phyloP scores from a whole-genome alignment of 1,140 invertebrate species.

The Drosophila yakuba region DNA sequence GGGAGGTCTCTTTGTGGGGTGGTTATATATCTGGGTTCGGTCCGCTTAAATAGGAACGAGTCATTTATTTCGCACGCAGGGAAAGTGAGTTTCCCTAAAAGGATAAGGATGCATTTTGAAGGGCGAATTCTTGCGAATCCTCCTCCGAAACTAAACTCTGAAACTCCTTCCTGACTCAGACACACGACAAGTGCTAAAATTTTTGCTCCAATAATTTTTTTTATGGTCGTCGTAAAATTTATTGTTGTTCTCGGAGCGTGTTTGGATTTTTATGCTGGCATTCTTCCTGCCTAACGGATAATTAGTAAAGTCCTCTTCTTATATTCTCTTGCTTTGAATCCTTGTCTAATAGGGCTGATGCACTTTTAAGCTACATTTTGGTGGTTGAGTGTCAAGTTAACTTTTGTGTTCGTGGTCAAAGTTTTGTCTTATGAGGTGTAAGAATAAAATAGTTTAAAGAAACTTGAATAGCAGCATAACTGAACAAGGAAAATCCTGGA shows the following conservation, averaged over 20 bases:
- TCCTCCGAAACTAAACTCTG: conserved; percentile 4
- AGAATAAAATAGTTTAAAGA: background rate
- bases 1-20: background rate
- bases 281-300: conserved; percentile 65
- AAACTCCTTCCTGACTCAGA: conserved; percentile 13
- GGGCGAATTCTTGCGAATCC: background rate
- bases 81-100: conserved; percentile 31
- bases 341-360: conserved; percentile 31
- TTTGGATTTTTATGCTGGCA: conserved; percentile 39
- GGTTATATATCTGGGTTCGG: conserved; percentile 22
- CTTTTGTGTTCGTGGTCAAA: conserved; percentile 25
- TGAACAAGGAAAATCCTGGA: background rate
- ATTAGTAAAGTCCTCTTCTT: conserved; percentile 51
- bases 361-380: conserved; percentile 30
- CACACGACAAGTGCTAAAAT: conserved; percentile 42
- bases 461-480: background rate
- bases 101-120: conserved; percentile 41
- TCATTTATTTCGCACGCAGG: conserved; percentile 55
- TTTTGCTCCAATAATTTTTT: conserved; percentile 39
- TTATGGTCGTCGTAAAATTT: conserved; percentile 61
- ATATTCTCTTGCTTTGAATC: background rate
- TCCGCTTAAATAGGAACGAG: conserved; percentile 46
- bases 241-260: conserved; percentile 36
- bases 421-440: background rate
- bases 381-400: conserved; percentile 41